phyloP scores from a whole-genome alignment of 1,140 invertebrate species.

The Hydropsyche tenuis region DNA sequence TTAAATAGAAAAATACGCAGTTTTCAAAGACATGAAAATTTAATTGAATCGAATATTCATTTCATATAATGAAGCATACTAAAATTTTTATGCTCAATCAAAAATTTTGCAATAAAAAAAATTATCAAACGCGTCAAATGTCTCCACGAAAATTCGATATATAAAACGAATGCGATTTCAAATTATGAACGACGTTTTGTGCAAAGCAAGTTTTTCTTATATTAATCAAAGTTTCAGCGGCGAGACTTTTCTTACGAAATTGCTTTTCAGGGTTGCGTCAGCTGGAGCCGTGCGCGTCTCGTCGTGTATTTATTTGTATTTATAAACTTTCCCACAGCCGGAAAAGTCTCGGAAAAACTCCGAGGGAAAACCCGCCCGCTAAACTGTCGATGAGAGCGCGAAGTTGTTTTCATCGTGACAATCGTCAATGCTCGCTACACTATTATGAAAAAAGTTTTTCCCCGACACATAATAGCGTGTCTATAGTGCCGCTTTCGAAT shows the following conservation, averaged over 20 bases:
- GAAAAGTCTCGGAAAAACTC: constrained; percentile 1
- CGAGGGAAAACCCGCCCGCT: neutral
- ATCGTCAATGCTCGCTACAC: neutral
- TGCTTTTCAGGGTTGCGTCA: constrained; percentile 41
- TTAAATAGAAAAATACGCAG: no score
- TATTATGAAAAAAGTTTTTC: no score
- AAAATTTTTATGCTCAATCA: no score
- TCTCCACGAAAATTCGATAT: constrained; percentile 26
- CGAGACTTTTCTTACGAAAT: constrained; percentile 38
- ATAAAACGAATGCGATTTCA: constrained; percentile 32
- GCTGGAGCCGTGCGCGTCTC: constrained; percentile 30
- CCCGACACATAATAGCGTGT: no score
- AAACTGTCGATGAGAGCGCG: neutral
- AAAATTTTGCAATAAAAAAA: constrained; percentile 31
- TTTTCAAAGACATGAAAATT: no score
- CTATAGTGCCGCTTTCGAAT: no score
- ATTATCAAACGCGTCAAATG: constrained; percentile 31
- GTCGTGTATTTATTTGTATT: constrained; percentile 41
- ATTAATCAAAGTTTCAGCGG: constrained; percentile 40
- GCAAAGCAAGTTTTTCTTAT: constrained; percentile 42
- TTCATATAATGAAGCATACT: no score
- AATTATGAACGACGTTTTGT: constrained; percentile 40
- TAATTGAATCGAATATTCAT: no score
- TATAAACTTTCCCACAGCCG: constrained; percentile 26
- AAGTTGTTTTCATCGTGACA: neutral